Conservation (phyloP, 2,888 invertebrate species). For the Caprella mutica region DNA sequence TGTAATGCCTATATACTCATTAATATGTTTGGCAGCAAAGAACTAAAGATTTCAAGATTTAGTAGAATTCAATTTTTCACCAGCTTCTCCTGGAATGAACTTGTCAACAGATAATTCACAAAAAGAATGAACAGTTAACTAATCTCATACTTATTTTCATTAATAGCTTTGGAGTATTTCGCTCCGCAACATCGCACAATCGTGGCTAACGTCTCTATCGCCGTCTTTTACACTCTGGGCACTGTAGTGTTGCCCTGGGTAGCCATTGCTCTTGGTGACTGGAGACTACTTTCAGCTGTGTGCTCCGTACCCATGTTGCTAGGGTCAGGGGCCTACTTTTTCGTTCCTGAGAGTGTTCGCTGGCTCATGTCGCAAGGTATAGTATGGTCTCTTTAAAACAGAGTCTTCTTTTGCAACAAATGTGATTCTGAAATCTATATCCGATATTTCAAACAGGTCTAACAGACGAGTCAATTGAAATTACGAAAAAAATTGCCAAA, state of each 20-base stretch:
- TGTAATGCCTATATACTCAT: no score
- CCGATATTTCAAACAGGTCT: conserved; percentile 45
- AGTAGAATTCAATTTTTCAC: no score
- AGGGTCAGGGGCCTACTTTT: conserved; percentile 36
- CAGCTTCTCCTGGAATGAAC: no score
- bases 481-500: conserved; percentile 51
- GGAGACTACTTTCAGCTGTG: conserved; percentile 61
- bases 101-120: no score
- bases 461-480: conserved; percentile 54
- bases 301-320: conserved; percentile 64
- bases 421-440: conserved; percentile 36
- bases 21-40: no score
- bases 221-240: conserved; percentile 72
- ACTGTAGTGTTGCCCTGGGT: conserved; percentile 67
- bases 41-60: no score
- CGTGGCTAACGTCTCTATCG: conserved; percentile 60
- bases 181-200: conserved; percentile 64
- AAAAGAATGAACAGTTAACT: no score
- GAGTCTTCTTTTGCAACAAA: conserved; percentile 41
- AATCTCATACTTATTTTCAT: not conserved
- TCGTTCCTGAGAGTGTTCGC: conserved; percentile 42
- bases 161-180: conserved; percentile 67
- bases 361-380: conserved; percentile 37
- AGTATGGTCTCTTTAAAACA: conserved; percentile 40
- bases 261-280: conserved; percentile 65